Percentiles rank a stretch among this genome's conserved stretches.
phyloP scores from a whole-genome alignment of 2,113 vertebrate species.

The Dromaius novaehollandiae region DNA sequence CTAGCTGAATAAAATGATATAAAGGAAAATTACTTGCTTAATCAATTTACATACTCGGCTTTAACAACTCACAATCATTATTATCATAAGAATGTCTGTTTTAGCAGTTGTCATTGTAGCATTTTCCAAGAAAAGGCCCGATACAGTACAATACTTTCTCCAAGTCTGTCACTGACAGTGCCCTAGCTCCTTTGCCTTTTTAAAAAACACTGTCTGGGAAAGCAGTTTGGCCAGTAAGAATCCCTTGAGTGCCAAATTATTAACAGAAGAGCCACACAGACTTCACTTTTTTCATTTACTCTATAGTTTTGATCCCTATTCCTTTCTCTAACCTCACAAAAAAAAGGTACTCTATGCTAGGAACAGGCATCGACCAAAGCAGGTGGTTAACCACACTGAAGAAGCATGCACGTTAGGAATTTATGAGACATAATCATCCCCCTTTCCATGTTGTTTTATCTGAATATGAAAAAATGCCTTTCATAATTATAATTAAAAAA shows the following conservation, averaged over 20 bases:
- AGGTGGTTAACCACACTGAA: background rate
- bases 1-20: background rate
- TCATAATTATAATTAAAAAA: background rate
- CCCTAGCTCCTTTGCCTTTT: background rate
- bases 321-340: background rate
- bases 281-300: background rate
- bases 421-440: background rate
- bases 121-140: background rate
- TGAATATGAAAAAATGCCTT: background rate
- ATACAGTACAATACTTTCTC: background rate
- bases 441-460: background rate
- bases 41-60: background rate
- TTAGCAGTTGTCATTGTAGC: background rate
- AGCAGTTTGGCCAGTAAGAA: background rate
- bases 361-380: background rate
- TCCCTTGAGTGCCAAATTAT: background rate
- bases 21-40: background rate
- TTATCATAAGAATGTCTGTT: background rate
- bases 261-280: background rate
- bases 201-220: background rate
- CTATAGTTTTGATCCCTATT: background rate
- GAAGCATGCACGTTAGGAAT: background rate
- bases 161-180: background rate
- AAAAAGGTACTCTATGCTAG: background rate
- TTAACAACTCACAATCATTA: background rate